Evolutionary conservation across 1,140 invertebrate genomes (phyloP).

Genomic region (Pachypsylla venusta): DNA sequence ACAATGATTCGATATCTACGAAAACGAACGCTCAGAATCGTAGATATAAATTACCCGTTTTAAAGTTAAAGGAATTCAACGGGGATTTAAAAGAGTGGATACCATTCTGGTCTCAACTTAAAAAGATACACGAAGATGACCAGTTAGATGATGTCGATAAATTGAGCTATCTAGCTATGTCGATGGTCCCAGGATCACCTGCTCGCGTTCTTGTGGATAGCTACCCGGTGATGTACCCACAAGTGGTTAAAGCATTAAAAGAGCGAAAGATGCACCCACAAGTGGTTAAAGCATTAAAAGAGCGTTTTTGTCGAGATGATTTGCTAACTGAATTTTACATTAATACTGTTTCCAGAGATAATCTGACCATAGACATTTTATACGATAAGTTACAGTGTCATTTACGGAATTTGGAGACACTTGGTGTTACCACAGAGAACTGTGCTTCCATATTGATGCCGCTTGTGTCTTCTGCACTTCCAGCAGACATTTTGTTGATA

Average conservation of each 20-base stretch:
- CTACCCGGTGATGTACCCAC: neutral
- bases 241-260: too few relatives aligned
- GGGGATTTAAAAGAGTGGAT: too few relatives aligned
- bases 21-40: too few relatives aligned
- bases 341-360: neutral
- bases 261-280: neutral
- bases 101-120: too few relatives aligned
- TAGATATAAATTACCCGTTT: too few relatives aligned
- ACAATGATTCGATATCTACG: too few relatives aligned
- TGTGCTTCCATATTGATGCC: neutral
- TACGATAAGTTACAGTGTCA: neutral
- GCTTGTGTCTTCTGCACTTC: neutral
- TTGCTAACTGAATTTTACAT: constrained; percentile 2
- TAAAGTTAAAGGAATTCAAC: too few relatives aligned
- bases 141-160: too few relatives aligned
- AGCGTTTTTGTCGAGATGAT: neutral
- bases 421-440: neutral
- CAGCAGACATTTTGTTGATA: neutral
- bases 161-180: neutral
- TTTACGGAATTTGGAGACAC: neutral
- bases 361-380: neutral
- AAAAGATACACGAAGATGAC: too few relatives aligned
- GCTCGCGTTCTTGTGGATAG: neutral
- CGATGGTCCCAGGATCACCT: neutral
- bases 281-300: neutral